Base-by-base conservation (phyloP, 35 echinoderm and acorn worm species). In the Apostichopus parvimensis region DNA sequence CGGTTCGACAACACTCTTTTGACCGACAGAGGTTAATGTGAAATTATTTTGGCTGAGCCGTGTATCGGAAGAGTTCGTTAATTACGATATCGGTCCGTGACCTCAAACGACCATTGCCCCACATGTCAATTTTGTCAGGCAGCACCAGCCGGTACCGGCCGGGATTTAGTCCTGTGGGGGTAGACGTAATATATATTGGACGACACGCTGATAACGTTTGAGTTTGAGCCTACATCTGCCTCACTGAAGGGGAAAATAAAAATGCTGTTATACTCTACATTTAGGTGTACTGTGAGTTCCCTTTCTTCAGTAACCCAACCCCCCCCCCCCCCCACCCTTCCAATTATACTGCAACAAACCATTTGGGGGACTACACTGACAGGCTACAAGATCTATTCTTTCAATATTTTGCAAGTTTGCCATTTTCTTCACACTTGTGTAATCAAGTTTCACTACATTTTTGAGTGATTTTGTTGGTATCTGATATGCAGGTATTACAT, bases 241-340 rank as follows among this genome's bases (percentile, higher is more conserved):
- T 11, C 64, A 62, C 86, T 88, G 86, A 72, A 65, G 86, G 86
- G 86, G 86, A 75, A 88, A 65, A 88, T 82, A 82, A n/a, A 82
- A 82, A 82, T 82, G 79, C 55, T 82, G 79, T 82, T 82, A 82
- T 82, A 23, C 34, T 54, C 79, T 15, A 60, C 58, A 60, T 60
- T 60, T 3, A 14, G 34, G 79, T 0, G 1, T 34, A 15, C 55
- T 54, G 24, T 82, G 79, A 54, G n/a, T 25, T 11, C 45, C 28
- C 2, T 34, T 34, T 34, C 28, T 34, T 34, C 28, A 34, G 28
- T 34, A 34, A 34, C 28, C 28, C 28, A 34, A 34, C 28, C 1
- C 28, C 28, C 28, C 2, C 28, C 28, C 28, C 28, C 28, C 28
- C 1, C 28, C 28, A n/a, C 28, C 28, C 28, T 34, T 1, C 28